Evolutionary conservation across 2,888 invertebrate genomes (phyloP), one percentile per base, ranked within the genome.

Genomic region (Amphipyra tragopoginis): DNA sequence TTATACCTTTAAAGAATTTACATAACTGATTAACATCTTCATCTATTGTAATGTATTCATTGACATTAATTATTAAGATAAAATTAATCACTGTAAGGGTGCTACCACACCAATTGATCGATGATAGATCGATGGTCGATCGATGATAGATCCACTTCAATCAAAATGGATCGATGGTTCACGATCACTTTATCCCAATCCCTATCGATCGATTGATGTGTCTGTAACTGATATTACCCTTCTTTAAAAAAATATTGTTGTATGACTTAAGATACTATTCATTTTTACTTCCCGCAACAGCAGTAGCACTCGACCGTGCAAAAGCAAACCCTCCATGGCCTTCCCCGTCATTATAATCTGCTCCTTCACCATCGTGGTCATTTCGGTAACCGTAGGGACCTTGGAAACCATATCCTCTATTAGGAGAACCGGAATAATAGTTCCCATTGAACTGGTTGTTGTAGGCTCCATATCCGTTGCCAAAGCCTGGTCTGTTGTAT

Each of bases 361-460:
- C 84, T 3, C n/a, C 38, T 21, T 76, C 82, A 26, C 75, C 77
- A 33, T 80, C 83, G 29, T 75, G 72, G 3, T 83, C 88, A 64
- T 88, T 87, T 1, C 63, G 39, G 48, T 75, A 83, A 33, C 89
- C 83, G 38, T 67, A 80, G 8, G 88, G 89, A 13, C 85, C 81
- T 68, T 86, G 88, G 78, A 85, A 87, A 10, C 86, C 88, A 38
- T 85, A 87, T 0, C 89, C 89, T 29, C 85, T 83, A 29, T 49
- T 73, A 11, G 69, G 77, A 36, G 85, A 85, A 10, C 85, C 85
- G 52, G 69, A 70, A 9, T 91, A 87, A 61, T 89, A 92, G 75
- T 93, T 93, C 0, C 94, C 94, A 64, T 94, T 93, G 59, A 90
- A 94, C 65, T 93, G 93, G 71, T 82, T 92, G 70, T 93, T 93